Evolutionary conservation across 2,797 vertebrate genomes (phyloP).

Genomic region (Acanthurus tractus): DNA sequence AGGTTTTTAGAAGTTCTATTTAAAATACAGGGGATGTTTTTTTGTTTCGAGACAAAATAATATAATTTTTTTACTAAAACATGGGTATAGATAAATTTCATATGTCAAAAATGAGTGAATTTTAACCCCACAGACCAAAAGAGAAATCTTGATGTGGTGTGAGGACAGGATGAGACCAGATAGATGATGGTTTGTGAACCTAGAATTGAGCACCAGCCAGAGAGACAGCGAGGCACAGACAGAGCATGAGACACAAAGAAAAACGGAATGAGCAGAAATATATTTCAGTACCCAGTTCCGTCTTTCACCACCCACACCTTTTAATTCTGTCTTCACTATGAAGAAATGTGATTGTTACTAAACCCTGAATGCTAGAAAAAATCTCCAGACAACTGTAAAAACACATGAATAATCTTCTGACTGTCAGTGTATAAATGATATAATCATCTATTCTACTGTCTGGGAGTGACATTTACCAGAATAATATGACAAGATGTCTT

Average conservation of each 20-base stretch:
- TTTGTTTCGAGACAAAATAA: neutral
- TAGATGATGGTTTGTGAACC: slow-evolving; percentile 4
- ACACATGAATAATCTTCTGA: neutral
- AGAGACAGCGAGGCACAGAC: slow-evolving; percentile 1
- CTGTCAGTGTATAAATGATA: neutral
- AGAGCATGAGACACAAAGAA: slow-evolving; percentile 10
- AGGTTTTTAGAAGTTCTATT: neutral
- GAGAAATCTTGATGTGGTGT: neutral
- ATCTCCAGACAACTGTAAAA: neutral
- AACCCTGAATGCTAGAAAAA: neutral
- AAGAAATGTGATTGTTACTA: slow-evolving; percentile 1
- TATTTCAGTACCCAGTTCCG: slow-evolving; percentile 27
- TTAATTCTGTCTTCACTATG: slow-evolving; percentile 10
- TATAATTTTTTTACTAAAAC: neutral
- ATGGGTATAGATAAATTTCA: neutral
- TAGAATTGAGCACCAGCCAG: slow-evolving; percentile 15
- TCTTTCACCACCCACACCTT: slow-evolving; percentile 22
- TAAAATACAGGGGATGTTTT: neutral
- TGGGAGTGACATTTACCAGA: slow-evolving; percentile 7
- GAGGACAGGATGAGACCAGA: neutral
- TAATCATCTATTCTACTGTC: slow-evolving; percentile 2
- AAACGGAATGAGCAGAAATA: slow-evolving; percentile 3
- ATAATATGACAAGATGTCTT: slow-evolving; percentile 8
- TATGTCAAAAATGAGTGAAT: neutral
- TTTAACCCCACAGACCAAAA: neutral